phyloP scores from a whole-genome alignment of 2,888 invertebrate species.

The Meghimatium bilineatum region DNA sequence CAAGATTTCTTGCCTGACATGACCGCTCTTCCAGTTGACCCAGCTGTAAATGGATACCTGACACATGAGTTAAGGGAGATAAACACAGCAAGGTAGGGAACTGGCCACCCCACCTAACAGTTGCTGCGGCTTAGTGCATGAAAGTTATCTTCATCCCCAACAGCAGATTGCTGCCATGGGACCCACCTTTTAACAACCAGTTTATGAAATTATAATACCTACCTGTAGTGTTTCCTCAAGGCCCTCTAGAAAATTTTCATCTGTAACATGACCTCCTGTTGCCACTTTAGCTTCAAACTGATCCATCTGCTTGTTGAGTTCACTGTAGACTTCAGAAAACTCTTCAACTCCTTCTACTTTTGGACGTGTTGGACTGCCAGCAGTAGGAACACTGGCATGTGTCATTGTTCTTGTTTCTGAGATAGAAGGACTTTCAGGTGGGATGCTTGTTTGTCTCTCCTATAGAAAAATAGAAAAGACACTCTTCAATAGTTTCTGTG shows the following conservation, averaged over 20 bases:
- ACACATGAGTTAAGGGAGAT: too few species aligned
- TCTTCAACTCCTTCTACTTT: constrained; percentile 53
- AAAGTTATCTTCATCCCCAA: too few species aligned
- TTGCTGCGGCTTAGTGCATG: too few species aligned
- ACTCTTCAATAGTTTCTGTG: too few species aligned
- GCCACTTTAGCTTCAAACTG: constrained; percentile 63
- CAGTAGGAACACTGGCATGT: constrained; percentile 25
- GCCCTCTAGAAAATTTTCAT: constrained; percentile 61
- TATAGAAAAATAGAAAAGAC: neutral
- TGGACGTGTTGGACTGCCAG: constrained; percentile 41
- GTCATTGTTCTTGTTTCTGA: constrained; percentile 10
- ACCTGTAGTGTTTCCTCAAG: constrained; percentile 69
- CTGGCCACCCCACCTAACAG: too few species aligned
- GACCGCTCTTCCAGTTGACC: too few species aligned
- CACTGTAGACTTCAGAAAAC: constrained; percentile 58
- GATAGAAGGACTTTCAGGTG: constrained; percentile 42
- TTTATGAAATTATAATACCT: too few species aligned
- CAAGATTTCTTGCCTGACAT: too few species aligned
- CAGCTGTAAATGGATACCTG: too few species aligned
- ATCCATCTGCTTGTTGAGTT: constrained; percentile 60
- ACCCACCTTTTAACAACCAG: too few species aligned
- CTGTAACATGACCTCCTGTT: constrained; percentile 61
- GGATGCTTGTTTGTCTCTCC: constrained; percentile 51
- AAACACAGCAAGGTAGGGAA: too few species aligned
- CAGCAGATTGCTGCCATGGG: too few species aligned